Evolutionary conservation across 2,113 vertebrate species (phyloP), one percentile per base, ranked within the genome.

Genomic region (Mirza zaza): DNA sequence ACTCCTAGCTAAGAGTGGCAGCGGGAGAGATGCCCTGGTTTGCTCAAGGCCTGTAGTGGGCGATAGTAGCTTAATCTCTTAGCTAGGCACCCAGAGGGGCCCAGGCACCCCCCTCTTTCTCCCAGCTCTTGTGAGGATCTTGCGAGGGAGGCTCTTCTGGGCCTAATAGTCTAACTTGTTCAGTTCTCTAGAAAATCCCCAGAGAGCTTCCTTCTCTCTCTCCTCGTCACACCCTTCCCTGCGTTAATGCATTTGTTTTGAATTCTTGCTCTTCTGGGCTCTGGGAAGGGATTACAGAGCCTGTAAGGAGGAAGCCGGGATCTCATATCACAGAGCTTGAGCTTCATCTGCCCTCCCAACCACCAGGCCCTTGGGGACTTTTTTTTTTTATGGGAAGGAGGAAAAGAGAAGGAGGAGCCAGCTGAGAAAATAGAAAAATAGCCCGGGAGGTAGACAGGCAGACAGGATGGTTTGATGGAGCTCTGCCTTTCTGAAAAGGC

Each of bases 181-280:
- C 96, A 97, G 94, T 79, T 97, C 85, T 42, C 17, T 6, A 1
- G 55, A 45, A 91, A 96, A 45, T 97, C 97, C 98, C 97, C 90
- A 15, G 93, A 94, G 97, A 65, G 80, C 98, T 96, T 84, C 8
- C 42, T 36, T 45, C 45, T 80, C 45, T 88, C 20, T 61, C 13
- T 88, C 48, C 21, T 82, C 8, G 0, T 34, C 75, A 36, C 23
- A 42, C 7, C 6, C 25, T 18, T 88, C 25, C 61, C 52, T 70
- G 52, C 4, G 0, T 52, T n/a, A 15, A 59, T 52, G 76, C 29
- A 17, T 92, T 92, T 94, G 85, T 97, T 97, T 96, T 88, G 39
- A 90, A 48, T 18, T 71, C 55, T 42, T 39, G 10, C 39, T 50
- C 59, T 70, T 96, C 14, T 61, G 52, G 59, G 36, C 82, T 84